Evolutionary conservation across 1,140 invertebrate species (phyloP), one percentile per base, ranked within the genome.

Genomic region (silkworm (Bombyx mori)): DNA sequence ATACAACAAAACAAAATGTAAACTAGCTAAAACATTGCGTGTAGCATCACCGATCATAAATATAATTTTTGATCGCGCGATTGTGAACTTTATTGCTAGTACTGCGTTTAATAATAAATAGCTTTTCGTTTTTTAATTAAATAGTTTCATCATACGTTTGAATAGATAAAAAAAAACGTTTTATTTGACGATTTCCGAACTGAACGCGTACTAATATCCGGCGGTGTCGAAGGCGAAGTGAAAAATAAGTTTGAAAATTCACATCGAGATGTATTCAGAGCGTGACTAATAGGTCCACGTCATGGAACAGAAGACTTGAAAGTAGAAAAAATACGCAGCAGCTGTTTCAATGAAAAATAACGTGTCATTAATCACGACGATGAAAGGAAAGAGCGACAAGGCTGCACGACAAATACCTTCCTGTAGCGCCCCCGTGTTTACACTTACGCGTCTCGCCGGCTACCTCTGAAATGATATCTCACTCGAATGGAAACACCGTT

Each of bases 301-400:
- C 71, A 73, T 62, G 68, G 73, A 71, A 75, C 71, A 77, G 79
- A 74, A 74, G 72, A 77, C 69, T 78, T 69, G 70, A 77, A 76
- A 77, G 71, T 71, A 68, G 68, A 81, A 82, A 74, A 83, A 81
- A 79, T 77, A 79, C 69, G 75, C 62, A 66, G 73, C 78, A 83
- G 78, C 80, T 83, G 80, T 77, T 83, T 69, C 75, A 78, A 71
- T 81, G 77, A 83, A 83, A 83, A 83, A 83, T 81, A 83, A 79
- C 66, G 65, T 70, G 58, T 75, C 66, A 75, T 82, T 82, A 82
- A 82, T 80, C 77, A 82, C 77, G 77, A 69, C 65, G 71, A 61
- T 66, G 75, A 74, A 79, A 79, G 73, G 74, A 74, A 75, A 63
- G 70, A 66, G 68, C 68, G 76, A 73, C 73, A 68, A 67, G 66